These are phyloP conservation scores for Salarias fasciatus DNA, from an alignment of 2,797 vertebrate species.

Conservation along the genomic window DNA sequence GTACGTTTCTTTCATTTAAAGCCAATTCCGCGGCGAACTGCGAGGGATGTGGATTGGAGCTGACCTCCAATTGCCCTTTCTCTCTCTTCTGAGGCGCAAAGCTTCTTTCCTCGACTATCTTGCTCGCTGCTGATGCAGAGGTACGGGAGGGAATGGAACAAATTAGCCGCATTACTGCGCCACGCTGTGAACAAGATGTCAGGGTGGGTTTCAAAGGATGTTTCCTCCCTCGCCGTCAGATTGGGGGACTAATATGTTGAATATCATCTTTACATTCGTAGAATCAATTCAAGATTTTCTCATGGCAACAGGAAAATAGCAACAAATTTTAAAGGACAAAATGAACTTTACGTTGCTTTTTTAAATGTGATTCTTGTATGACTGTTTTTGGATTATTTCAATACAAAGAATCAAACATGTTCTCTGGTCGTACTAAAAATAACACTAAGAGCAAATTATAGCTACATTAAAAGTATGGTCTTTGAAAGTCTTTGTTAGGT, in stretches of 20 bases:
- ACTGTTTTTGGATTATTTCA: too few relatives aligned
- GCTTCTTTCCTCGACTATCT: constrained; percentile 20
- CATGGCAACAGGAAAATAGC: too few relatives aligned
- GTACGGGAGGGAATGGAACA: constrained; percentile 18
- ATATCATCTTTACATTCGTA: too few relatives aligned
- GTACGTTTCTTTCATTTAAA: constrained; percentile 47
- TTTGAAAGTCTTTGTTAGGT: too few relatives aligned
- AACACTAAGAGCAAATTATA: too few relatives aligned
- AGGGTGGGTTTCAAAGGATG: not conserved
- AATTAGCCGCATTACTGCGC: constrained; percentile 35
- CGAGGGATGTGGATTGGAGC: constrained; percentile 32
- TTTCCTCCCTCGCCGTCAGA: not conserved
- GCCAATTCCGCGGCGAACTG: constrained; percentile 51
- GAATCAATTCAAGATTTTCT: too few relatives aligned
- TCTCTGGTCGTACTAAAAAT: too few relatives aligned
- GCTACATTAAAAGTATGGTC: too few relatives aligned
- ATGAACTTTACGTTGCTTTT: too few relatives aligned
- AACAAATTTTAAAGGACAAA: too few relatives aligned
- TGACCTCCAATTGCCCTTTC: constrained; percentile 52
- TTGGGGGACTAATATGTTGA: not conserved
- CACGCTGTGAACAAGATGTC: constrained; percentile 15
- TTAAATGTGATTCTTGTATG: too few relatives aligned
- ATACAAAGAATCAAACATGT: too few relatives aligned
- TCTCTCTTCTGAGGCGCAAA: constrained; percentile 38
- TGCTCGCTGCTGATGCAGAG: constrained; percentile 27